Percentiles rank a stretch among this genome's conserved stretches.
Conservation (phyloP, 1,140 invertebrate genomes). For the Diachasmimorpha longicaudata region DNA sequence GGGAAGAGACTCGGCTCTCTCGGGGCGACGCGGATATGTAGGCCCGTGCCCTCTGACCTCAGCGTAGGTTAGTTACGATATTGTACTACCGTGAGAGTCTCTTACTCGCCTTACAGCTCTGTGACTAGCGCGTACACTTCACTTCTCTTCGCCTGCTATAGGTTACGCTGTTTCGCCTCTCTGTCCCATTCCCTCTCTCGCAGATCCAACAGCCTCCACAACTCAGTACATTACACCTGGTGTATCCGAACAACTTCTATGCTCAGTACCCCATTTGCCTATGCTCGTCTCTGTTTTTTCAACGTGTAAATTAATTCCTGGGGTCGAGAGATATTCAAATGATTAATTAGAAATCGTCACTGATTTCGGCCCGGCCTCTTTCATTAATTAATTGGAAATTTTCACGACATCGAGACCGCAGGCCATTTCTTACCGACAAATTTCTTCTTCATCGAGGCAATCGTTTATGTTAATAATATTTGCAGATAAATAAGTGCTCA, state of each 20-base stretch:
- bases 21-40: slow-evolving; percentile 33
- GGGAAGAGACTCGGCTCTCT: slow-evolving; percentile 20
- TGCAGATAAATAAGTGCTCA: no score
- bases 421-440: no score
- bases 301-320: neutral
- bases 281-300: neutral
- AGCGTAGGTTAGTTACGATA: slow-evolving; percentile 39
- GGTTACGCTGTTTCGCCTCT: neutral
- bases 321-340: neutral
- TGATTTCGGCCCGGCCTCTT: neutral
- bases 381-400: neutral
- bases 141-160: neutral
- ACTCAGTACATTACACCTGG: neutral
- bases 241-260: neutral
- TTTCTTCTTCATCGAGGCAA: no score
- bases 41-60: slow-evolving; percentile 53
- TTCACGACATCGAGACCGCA: neutral
- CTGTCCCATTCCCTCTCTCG: neutral
- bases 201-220: slow-evolving; percentile 10
- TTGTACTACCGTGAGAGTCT: slow-evolving; percentile 58
- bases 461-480: no score
- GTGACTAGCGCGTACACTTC: slow-evolving; percentile 42
- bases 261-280: neutral
- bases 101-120: slow-evolving; percentile 36
- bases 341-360: neutral